Evolutionary conservation across 2,888 invertebrate species (phyloP).

Genomic region (Seira ritae): DNA sequence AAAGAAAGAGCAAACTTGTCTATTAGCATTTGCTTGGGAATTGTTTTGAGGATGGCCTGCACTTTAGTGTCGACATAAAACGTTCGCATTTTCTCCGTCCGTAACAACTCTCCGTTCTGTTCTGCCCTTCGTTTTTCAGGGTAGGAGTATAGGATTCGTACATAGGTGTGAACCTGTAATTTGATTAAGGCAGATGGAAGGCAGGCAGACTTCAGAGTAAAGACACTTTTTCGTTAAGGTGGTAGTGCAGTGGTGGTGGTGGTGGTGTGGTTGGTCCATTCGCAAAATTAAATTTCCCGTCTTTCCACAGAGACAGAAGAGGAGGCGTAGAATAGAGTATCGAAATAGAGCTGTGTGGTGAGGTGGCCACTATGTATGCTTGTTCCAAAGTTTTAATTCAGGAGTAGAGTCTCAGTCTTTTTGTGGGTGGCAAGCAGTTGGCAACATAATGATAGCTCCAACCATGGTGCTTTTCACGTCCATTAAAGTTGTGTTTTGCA

Average conservation of each 20-base stretch:
- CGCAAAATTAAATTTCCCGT: conserved; percentile 1
- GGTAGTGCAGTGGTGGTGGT: not conserved
- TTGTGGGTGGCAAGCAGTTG: conserved; percentile 23
- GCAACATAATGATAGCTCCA: not conserved
- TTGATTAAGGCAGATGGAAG: not conserved
- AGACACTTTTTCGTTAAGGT: not conserved
- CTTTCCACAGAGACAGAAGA: not conserved
- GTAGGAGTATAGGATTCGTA: too few relatives aligned
- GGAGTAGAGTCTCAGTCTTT: not conserved
- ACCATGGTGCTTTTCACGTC: conserved; percentile 2
- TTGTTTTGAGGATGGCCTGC: too few relatives aligned
- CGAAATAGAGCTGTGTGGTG: not conserved
- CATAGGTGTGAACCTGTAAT: not conserved
- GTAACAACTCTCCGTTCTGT: too few relatives aligned
- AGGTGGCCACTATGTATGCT: not conserved
- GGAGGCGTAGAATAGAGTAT: not conserved
- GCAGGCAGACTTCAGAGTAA: not conserved
- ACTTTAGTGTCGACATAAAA: too few relatives aligned
- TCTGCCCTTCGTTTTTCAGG: too few relatives aligned
- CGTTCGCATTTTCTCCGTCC: too few relatives aligned
- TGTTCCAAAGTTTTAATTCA: not conserved
- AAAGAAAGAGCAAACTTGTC: not conserved
- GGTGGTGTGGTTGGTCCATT: not conserved
- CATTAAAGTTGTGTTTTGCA: not conserved
- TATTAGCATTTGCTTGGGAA: too few relatives aligned